Evolutionary conservation across 1,140 invertebrate genomes (phyloP).

Genomic region (Bombus sylvicola): DNA sequence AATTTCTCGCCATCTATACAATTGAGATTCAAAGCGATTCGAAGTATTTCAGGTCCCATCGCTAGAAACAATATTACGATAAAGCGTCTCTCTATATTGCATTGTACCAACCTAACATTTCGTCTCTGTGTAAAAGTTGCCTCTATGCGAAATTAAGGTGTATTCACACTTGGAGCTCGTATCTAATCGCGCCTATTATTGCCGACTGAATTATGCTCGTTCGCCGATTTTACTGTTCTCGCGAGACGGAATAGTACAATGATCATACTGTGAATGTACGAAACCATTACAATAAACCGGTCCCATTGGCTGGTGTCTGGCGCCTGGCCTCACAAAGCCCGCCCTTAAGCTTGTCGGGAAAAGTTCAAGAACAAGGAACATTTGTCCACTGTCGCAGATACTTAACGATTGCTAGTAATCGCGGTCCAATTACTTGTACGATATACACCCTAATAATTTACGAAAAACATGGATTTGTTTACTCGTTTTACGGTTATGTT

Average conservation of each 20-base stretch:
- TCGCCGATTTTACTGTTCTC: background rate
- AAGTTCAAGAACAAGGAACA: slow-evolving; percentile 43
- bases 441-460: background rate
- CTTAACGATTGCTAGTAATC: background rate
- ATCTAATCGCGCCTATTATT: slow-evolving; percentile 35
- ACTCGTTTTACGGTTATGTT: background rate
- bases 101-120: background rate
- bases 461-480: background rate
- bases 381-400: slow-evolving; percentile 14
- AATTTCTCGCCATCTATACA: too few relatives aligned
- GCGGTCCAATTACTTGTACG: background rate
- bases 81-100: background rate
- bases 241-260: slow-evolving; percentile 41
- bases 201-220: slow-evolving; percentile 8
- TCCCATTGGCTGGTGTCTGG: slow-evolving; percentile 50
- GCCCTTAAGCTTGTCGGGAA: slow-evolving; percentile 50
- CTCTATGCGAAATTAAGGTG: slow-evolving; percentile 6
- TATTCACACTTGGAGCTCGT: slow-evolving; percentile 10
- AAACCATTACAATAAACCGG: slow-evolving; percentile 53
- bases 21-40: background rate
- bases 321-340: slow-evolving; percentile 52
- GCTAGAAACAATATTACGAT: background rate
- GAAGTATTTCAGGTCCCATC: too few relatives aligned
- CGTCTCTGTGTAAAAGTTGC: background rate
- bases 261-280: slow-evolving; percentile 57